Percentiles rank a stretch among this genome's conserved stretches.
Evolutionary conservation across 2,888 invertebrate genomes (phyloP).

Genomic region (Eudemis profundana): DNA sequence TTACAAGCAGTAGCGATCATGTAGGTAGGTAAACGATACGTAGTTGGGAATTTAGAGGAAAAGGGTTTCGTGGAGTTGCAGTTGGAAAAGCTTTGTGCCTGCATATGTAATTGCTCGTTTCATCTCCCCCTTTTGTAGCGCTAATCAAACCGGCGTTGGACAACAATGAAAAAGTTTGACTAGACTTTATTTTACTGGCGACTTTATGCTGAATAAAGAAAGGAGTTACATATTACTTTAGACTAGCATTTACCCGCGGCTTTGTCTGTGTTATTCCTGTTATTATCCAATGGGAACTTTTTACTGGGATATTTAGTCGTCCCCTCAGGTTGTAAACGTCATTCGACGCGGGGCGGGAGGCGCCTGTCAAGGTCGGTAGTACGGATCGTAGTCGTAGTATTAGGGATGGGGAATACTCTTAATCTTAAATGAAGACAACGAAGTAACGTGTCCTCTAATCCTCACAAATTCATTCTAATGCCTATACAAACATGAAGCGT

Average conservation of each 20-base stretch:
- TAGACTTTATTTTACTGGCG: not conserved
- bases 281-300: too few species aligned
- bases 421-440: not conserved
- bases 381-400: slow-evolving; percentile 22
- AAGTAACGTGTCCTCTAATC: too few species aligned
- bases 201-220: not conserved
- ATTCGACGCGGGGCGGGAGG: slow-evolving; percentile 1
- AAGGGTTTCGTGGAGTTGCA: slow-evolving; percentile 1
- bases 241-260: too few species aligned
- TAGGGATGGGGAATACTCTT: not conserved
- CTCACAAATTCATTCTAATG: too few species aligned
- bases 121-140: not conserved
- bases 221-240: too few species aligned
- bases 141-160: not conserved
- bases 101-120: slow-evolving; percentile 24
- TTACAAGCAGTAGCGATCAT: not conserved
- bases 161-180: not conserved
- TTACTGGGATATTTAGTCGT: too few species aligned
- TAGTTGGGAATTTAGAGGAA: not conserved
- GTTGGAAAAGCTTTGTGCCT: slow-evolving; percentile 12
- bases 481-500: too few species aligned
- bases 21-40: not conserved
- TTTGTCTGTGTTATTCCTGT: too few species aligned
- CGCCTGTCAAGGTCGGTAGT: slow-evolving; percentile 57
- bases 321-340: slow-evolving; percentile 30